These are phyloP conservation scores for Tenualosa thibaudeaui DNA, from an alignment of 2,797 vertebrate species.

Conservation along the genomic window DNA sequence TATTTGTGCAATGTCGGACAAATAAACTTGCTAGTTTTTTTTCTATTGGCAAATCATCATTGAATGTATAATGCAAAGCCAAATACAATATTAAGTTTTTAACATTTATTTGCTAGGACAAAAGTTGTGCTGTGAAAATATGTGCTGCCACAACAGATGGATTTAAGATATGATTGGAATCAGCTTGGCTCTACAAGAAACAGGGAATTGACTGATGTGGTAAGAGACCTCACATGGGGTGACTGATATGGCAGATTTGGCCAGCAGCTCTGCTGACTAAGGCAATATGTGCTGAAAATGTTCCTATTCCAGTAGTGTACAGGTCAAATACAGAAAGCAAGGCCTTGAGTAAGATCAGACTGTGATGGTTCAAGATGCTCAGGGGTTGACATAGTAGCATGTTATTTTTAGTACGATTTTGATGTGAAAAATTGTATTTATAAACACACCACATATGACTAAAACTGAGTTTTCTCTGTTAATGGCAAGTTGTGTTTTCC, in stretches of 20 bases:
- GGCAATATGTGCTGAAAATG: background rate
- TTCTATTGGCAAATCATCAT: background rate
- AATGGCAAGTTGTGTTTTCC: too few relatives aligned
- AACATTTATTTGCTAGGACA: background rate
- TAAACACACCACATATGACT: background rate
- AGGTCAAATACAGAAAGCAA: too few relatives aligned
- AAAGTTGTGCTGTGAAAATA: background rate
- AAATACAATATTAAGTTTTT: background rate
- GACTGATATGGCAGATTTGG: background rate
- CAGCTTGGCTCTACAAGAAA: background rate
- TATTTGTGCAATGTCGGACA: background rate
- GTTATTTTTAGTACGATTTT: background rate
- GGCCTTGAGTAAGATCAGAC: too few relatives aligned
- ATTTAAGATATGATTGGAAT: background rate
- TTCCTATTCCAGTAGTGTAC: too few relatives aligned
- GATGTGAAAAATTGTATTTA: background rate
- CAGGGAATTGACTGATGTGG: background rate
- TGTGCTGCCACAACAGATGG: background rate
- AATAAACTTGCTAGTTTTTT: background rate
- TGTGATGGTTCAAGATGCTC: background rate
- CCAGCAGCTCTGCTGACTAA: background rate
- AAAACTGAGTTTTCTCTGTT: background rate
- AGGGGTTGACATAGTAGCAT: background rate
- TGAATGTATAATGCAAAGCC: background rate
- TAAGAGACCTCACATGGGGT: background rate